A percentile compares a stretch with the other conserved stretches of the same genome.
Evolutionary conservation across 2,797 vertebrate genomes (phyloP).

Genomic region (Threskiornis aethiopicus): DNA sequence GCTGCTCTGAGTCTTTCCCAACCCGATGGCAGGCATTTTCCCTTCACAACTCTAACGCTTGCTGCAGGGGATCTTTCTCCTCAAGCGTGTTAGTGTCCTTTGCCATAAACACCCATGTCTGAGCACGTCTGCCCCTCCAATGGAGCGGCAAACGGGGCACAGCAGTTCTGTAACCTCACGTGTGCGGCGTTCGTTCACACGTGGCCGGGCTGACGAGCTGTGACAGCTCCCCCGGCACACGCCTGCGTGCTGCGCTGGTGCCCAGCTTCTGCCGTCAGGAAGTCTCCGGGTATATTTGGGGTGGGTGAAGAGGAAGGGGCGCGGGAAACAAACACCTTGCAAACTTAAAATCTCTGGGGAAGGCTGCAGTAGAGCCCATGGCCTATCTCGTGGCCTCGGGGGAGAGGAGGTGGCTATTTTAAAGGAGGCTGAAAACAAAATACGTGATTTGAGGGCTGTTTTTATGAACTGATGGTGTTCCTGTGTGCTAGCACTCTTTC

Average conservation of each 20-base stretch:
- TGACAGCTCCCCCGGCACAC: not conserved
- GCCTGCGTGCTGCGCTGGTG: rapidly evolving
- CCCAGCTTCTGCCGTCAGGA: not conserved
- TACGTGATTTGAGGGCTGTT: rapidly evolving
- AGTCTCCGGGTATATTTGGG: not conserved
- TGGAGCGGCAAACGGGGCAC: rapidly evolving
- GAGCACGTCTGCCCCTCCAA: not conserved
- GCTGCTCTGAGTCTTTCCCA: not conserved
- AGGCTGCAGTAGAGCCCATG: not conserved
- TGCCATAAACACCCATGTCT: not conserved
- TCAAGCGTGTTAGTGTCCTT: not conserved
- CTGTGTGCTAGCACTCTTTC: not conserved
- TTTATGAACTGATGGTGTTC: not conserved
- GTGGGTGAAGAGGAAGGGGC: not conserved
- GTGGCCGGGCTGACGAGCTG: not conserved
- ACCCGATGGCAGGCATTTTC: not conserved
- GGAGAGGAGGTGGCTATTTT: not conserved
- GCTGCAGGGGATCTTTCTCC: not conserved
- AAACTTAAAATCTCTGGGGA: not conserved
- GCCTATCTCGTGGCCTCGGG: rapidly evolving
- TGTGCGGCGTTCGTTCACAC: rapidly evolving
- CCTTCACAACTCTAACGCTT: rapidly evolving
- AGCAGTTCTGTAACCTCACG: not conserved
- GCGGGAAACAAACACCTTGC: not conserved
- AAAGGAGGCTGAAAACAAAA: not conserved